Base-by-base conservation (phyloP, 2,888 invertebrate species). In the Polydrusus cervinus region DNA sequence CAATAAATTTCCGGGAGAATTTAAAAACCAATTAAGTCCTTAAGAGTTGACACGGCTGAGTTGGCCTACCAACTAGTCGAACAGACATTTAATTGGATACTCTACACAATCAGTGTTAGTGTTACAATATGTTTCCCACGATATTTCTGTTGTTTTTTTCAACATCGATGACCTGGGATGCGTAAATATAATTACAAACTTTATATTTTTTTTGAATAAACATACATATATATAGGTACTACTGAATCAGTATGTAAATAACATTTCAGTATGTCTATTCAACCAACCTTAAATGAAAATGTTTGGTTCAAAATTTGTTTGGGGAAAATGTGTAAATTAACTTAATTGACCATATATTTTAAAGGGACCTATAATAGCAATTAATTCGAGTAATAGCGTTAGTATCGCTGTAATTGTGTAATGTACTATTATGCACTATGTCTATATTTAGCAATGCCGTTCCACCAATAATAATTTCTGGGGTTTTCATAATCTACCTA, bases 331-430 rank as follows among this genome's bases (percentile, higher is more conserved):
- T 9, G 16, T 64, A 64, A 49, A 64, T 64, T 16, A 64, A 49
- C 14, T 16, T n/a, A 64, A 64, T 64, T 16, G 45, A 34, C 38
- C 62, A 60, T 60, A 60, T 38, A 16, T 60, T 38, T 16, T 53
- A 25, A 25, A 53, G 13, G 34, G 16, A 16, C 34, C 13, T 34
- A 8, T 34, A 34, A 34, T 34, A 34, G 34, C 34, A 34, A 16
- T 10, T 53, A 53, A 53, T 53, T 11, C 53, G n/a, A 53, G n/a
- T 30, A 30, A 53, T 53, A 53, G 53, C 30, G 20, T 13, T 25
- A 30, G n/a, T 30, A 30, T 8, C n/a, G 25, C 3, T 30, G 11
- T 53, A 25, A 53, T 16, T 53, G 53, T 30, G 13, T 53, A 25
- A 53, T 53, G 53, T 13, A 30, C 25, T 30, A 25, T 51, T 20